A percentile compares a stretch with the other conserved stretches of the same genome.
Evolutionary conservation across 2,113 vertebrate genomes (phyloP).

Genomic region (Nanorana parkeri): DNA sequence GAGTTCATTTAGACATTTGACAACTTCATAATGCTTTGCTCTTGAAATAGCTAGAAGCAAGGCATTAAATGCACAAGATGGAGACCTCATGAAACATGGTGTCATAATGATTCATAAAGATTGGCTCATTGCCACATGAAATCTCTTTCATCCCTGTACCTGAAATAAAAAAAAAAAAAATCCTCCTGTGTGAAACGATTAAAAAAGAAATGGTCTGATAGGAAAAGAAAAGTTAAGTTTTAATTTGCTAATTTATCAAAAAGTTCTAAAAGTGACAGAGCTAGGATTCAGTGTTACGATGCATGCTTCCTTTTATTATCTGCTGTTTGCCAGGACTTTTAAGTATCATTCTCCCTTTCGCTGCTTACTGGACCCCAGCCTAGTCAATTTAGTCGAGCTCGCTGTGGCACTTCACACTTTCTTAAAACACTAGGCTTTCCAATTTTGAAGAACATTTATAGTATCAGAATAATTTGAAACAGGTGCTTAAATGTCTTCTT

Average conservation of each 20-base stretch:
- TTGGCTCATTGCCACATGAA: conserved; percentile 3
- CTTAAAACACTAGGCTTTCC: conserved; percentile 68
- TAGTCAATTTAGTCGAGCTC: conserved; percentile 65
- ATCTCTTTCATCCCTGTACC: conserved; percentile 30
- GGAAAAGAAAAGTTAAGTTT: conserved; percentile 46
- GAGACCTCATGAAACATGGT: not conserved
- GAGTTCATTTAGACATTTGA: conserved; percentile 56
- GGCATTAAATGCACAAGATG: conserved; percentile 37
- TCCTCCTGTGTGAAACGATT: not conserved
- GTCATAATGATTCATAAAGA: conserved; percentile 6
- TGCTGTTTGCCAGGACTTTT: conserved; percentile 59
- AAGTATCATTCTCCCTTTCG: conserved; percentile 60
- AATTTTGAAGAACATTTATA: conserved; percentile 70
- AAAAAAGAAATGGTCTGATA: conserved; percentile 21
- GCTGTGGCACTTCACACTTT: conserved; percentile 64
- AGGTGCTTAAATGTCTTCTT: conserved; percentile 71
- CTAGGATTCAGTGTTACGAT: conserved; percentile 59
- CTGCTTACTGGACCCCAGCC: conserved; percentile 65
- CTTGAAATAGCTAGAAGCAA: conserved; percentile 47
- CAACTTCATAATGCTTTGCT: conserved; percentile 58
- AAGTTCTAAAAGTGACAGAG: conserved; percentile 35
- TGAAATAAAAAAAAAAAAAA: conserved; percentile 16
- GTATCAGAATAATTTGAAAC: conserved; percentile 71
- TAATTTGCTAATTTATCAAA: conserved; percentile 52
- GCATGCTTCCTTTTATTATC: conserved; percentile 61